Evolutionary conservation across 2,888 invertebrate genomes (phyloP), one percentile per base, ranked within the genome.

Genomic region (Sinotaia quadrata): DNA sequence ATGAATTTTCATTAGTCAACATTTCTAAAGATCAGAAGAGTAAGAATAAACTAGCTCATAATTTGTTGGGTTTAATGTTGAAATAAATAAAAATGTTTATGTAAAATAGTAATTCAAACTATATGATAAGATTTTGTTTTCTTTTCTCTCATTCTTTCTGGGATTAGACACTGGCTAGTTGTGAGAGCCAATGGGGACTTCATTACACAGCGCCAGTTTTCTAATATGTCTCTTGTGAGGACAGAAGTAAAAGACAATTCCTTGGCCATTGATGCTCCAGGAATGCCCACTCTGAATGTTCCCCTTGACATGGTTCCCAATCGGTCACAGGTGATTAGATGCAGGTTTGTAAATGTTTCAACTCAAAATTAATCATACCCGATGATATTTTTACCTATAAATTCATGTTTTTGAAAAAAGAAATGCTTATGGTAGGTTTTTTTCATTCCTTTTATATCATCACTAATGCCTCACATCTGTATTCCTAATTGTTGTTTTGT

Each of bases 101-200:
- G n/a, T n/a, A n/a, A n/a, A n/a, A n/a, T n/a, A n/a, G n/a, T n/a
- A n/a, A n/a, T n/a, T n/a, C n/a, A n/a, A n/a, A n/a, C n/a, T n/a
- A n/a, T n/a, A n/a, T n/a, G n/a, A n/a, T n/a, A n/a, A n/a, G n/a
- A n/a, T n/a, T n/a, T n/a, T n/a, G n/a, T n/a, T n/a, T n/a, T n/a
- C n/a, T n/a, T n/a, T n/a, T n/a, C n/a, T n/a, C n/a, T n/a, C n/a
- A n/a, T n/a, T n/a, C n/a, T n/a, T n/a, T n/a, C n/a, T n/a, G n/a
- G n/a, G n/a, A n/a, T 24, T 73, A 84, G 84, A 60, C 82, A 81
- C 57, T 84, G 79, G 78, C 75, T 82, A 77, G 65, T 83, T n/a
- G 72, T 75, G 1, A 68, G 74, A 37, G 57, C 72, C 4, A 75
- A 78, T 71, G 74, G 78, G 7, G 62, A 73, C n/a, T 79, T 80